Percentiles rank a stretch among this genome's conserved stretches.
Evolutionary conservation across 2,113 vertebrate species (phyloP).

Genomic region (Rhombomys opimus): DNA sequence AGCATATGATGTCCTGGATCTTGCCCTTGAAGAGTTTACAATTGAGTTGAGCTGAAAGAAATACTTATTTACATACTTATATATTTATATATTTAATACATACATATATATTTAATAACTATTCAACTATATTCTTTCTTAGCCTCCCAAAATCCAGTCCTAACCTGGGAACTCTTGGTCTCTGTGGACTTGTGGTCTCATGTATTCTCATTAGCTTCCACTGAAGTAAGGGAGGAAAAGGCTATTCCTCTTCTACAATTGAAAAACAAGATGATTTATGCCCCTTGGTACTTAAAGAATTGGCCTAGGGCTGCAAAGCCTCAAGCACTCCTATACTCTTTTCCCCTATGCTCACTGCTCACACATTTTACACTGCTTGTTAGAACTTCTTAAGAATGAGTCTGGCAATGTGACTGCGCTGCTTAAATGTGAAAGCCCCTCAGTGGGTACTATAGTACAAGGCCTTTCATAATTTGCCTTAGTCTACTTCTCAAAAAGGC

Average conservation of each 20-base stretch:
- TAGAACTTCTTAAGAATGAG: not conserved
- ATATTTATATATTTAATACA: too few species aligned
- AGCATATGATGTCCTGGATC: not conserved
- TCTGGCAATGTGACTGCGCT: not conserved
- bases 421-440: not conserved
- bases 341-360: not conserved
- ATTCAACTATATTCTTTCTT: conserved; percentile 43
- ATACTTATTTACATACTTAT: not conserved
- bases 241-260: conserved; percentile 23
- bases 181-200: conserved; percentile 54
- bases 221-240: conserved; percentile 55
- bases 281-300: conserved; percentile 13
- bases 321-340: not conserved
- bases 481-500: conserved; percentile 4
- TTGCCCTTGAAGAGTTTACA: not conserved
- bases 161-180: conserved; percentile 27
- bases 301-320: conserved; percentile 35
- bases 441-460: not conserved
- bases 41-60: conserved; percentile 35
- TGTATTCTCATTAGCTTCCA: conserved; percentile 43
- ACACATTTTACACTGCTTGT: not conserved
- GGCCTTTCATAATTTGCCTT: not conserved
- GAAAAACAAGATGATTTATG: conserved; percentile 44
- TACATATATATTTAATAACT: not conserved
- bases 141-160: not conserved